phyloP scores from a whole-genome alignment of 2,888 invertebrate species.

The Dasysyrphus albostriatus region DNA sequence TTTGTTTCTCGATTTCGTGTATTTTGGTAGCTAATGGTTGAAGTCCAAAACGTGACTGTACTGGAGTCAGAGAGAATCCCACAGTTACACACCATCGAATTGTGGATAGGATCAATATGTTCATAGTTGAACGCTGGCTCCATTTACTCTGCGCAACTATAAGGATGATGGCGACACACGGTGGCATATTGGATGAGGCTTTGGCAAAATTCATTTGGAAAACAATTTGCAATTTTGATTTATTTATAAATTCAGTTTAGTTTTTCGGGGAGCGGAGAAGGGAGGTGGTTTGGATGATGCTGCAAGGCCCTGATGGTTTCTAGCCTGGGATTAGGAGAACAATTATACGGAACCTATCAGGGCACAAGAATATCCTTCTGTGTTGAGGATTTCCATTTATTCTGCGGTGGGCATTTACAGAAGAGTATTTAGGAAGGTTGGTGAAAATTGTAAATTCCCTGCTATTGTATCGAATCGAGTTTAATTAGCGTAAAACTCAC shows the following conservation, averaged over 20 bases:
- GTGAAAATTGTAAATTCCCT: conserved; percentile 65
- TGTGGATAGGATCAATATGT: conserved; percentile 58
- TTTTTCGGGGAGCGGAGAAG: neutral
- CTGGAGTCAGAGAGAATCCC: conserved; percentile 21
- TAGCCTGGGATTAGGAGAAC: conserved; percentile 35
- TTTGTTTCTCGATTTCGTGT: conserved; percentile 28
- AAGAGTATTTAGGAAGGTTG: conserved; percentile 6
- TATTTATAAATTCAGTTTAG: conserved; percentile 72
- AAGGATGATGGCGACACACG: neutral
- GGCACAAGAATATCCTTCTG: neutral
- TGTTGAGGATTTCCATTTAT: conserved; percentile 28
- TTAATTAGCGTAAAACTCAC: conserved; percentile 58
- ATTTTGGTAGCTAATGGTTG: conserved; percentile 14
- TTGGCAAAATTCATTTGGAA: conserved; percentile 67
- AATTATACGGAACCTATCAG: conserved; percentile 15
- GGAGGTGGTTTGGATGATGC: conserved; percentile 11
- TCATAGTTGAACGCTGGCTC: neutral
- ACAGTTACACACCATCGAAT: conserved; percentile 12
- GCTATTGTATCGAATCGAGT: conserved; percentile 56
- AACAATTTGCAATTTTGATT: conserved; percentile 75
- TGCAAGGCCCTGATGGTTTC: neutral
- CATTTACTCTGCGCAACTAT: neutral
- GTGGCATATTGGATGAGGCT: conserved; percentile 18
- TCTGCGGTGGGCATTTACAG: neutral
- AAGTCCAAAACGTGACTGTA: conserved; percentile 65